Conservation (phyloP, 1,140 invertebrate species). For the Drosophila biarmipes region DNA sequence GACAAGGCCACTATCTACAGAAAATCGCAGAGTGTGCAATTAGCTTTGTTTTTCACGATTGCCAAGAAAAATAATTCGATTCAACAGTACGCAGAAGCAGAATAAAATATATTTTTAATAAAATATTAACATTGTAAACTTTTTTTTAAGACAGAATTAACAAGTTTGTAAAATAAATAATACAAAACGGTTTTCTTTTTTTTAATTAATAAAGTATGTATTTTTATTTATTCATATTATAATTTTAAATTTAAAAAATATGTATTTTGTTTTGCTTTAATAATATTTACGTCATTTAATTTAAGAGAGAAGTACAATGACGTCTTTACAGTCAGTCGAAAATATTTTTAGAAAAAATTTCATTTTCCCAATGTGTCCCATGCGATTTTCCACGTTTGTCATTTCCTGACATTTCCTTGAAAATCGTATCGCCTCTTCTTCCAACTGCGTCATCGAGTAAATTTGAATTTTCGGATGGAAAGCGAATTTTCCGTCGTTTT, state of each 20-base stretch:
- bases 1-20: slow-evolving; percentile 1
- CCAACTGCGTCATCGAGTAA: slow-evolving; percentile 58
- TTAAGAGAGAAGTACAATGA: neutral
- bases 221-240: too few relatives aligned
- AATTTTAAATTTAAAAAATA: too few relatives aligned
- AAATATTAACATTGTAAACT: too few relatives aligned
- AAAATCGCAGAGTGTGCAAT: neutral
- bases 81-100: neutral
- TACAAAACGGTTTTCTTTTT: too few relatives aligned
- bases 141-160: too few relatives aligned
- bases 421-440: slow-evolving; percentile 22
- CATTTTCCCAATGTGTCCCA: neutral
- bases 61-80: neutral
- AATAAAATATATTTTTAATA: too few relatives aligned
- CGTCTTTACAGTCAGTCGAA: neutral
- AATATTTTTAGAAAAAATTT: neutral
- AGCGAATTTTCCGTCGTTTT: slow-evolving; percentile 18
- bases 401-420: slow-evolving; percentile 26
- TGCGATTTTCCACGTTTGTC: slow-evolving; percentile 4
- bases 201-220: too few relatives aligned
- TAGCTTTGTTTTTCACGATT: neutral
- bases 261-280: neutral
- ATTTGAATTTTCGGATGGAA: slow-evolving; percentile 20
- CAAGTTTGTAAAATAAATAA: too few relatives aligned
- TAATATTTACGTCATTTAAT: neutral